Conservation (phyloP, 1,140 invertebrate species). For the Samia ricini region DNA sequence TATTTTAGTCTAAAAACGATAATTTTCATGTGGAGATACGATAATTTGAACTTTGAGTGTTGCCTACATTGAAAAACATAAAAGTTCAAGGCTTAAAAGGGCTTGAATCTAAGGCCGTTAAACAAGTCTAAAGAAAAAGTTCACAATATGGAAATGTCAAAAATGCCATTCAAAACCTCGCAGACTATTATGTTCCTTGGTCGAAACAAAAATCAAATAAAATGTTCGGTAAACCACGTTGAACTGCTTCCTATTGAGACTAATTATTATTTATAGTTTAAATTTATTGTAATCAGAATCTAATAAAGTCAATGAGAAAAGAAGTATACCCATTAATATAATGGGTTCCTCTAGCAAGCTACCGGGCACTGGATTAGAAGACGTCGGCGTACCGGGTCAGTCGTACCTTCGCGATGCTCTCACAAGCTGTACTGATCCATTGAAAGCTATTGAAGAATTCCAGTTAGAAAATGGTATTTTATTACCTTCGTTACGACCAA, state of each 20-base stretch:
- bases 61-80: too few species aligned
- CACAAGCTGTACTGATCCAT: conserved; percentile 96
- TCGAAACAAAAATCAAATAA: too few species aligned
- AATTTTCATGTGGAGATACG: too few species aligned
- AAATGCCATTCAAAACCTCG: too few species aligned
- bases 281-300: background rate
- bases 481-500: conserved; percentile 93
- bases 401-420: conserved; percentile 93
- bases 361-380: conserved; percentile 84
- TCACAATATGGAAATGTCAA: too few species aligned
- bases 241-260: background rate
- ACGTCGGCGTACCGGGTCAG: conserved; percentile 94
- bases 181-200: too few species aligned
- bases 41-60: too few species aligned
- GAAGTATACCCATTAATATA: conserved; percentile 11
- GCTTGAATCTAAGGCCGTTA: too few species aligned
- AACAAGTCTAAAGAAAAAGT: too few species aligned
- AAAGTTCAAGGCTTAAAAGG: too few species aligned
- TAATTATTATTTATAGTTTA: conserved; percentile 1
- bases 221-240: background rate
- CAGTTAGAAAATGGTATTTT: conserved; percentile 97
- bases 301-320: background rate
- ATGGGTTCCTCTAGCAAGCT: conserved; percentile 71
- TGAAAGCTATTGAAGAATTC: conserved; percentile 98
- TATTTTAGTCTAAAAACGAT: too few species aligned